Conservation (phyloP, 1,140 invertebrate genomes). For the Sarcophaga bullata region DNA sequence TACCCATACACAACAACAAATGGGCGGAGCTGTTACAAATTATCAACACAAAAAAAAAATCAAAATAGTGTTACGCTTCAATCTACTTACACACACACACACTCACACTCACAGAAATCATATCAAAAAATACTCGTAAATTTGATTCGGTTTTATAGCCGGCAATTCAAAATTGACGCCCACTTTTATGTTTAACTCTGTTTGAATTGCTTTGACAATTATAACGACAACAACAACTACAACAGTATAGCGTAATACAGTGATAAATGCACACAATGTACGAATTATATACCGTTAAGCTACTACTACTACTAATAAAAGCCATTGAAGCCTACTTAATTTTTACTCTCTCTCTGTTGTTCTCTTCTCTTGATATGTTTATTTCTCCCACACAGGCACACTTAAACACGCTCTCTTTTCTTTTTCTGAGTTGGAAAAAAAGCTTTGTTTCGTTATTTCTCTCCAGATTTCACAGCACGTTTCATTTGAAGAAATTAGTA, state of each 20-base stretch:
- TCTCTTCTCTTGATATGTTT: too few species aligned
- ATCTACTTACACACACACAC: too few species aligned
- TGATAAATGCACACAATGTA: constrained; percentile 19
- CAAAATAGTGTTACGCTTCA: too few species aligned
- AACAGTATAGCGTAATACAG: constrained; percentile 32
- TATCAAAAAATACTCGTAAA: constrained; percentile 14
- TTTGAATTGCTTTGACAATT: background rate
- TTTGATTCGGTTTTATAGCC: constrained; percentile 35
- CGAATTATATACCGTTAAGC: constrained; percentile 28
- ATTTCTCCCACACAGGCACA: too few species aligned
- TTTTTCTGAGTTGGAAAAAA: too few species aligned
- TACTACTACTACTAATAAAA: constrained; percentile 50
- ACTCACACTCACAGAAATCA: constrained; percentile 1
- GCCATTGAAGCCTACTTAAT: too few species aligned
- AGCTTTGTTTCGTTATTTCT: too few species aligned
- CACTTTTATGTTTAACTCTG: constrained; percentile 49
- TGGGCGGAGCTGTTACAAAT: constrained; percentile 59
- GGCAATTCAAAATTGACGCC: constrained; percentile 63
- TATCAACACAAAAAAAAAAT: constrained; percentile 7
- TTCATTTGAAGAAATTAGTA: background rate
- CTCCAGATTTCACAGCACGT: too few species aligned
- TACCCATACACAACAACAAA: constrained; percentile 49
- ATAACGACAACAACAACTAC: constrained; percentile 29
- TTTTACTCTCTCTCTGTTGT: too few species aligned
- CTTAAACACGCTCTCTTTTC: too few species aligned